A percentile compares a stretch with the other conserved stretches of the same genome.
phyloP scores from a whole-genome alignment of 1,140 invertebrate genomes.

The Drepana arcuata region DNA sequence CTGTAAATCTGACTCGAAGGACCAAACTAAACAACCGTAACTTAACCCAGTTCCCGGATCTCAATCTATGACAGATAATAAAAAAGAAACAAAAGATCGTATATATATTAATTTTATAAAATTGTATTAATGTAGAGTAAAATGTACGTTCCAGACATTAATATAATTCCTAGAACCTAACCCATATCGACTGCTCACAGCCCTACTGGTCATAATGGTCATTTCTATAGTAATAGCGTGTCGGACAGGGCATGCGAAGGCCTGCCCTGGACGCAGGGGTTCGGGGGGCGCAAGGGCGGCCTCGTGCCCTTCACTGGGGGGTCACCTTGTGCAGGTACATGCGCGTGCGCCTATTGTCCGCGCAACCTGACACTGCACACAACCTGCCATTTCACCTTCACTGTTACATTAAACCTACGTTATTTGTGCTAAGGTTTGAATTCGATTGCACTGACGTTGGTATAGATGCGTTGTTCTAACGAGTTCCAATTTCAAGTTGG shows the following conservation, averaged over 20 bases:
- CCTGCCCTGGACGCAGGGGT: conserved; percentile 21
- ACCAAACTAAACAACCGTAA: no score
- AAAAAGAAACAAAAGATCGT: no score
- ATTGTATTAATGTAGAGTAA: no score
- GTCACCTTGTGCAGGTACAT: conserved; percentile 64
- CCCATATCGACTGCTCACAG: no score
- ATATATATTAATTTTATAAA: no score
- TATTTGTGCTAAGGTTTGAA: no score
- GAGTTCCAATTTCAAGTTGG: conserved; percentile 48
- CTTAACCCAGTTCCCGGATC: no score
- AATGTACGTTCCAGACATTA: no score
- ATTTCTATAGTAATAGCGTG: conserved; percentile 58
- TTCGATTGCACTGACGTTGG: background rate
- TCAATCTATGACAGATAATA: no score
- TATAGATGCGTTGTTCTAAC: conserved; percentile 34
- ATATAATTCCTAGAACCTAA: no score
- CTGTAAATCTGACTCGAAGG: no score
- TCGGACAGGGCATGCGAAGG: conserved; percentile 50
- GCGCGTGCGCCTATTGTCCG: conserved; percentile 61
- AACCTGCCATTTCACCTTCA: conserved; percentile 5
- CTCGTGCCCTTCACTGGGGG: conserved; percentile 48
- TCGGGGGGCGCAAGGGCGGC: conserved; percentile 36
- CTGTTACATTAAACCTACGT: background rate
- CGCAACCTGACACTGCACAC: conserved; percentile 50
- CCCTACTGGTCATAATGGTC: no score